Evolutionary conservation across 2,888 invertebrate genomes (phyloP).

Genomic region (Stictocephala bisonia): DNA sequence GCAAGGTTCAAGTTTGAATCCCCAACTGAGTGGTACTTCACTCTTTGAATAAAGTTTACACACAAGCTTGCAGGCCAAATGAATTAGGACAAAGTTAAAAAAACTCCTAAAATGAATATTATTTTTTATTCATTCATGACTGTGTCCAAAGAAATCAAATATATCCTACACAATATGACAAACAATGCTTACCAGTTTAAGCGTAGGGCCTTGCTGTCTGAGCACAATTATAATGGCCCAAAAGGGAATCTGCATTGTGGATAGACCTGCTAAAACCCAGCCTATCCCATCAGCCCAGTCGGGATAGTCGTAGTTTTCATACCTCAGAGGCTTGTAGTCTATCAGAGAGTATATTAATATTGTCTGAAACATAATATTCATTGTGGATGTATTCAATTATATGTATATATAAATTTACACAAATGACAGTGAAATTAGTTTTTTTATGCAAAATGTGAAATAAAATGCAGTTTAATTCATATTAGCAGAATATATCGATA

Average conservation of each 20-base stretch:
- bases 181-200: constrained; percentile 52
- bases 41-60: no score
- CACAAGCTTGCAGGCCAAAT: no score
- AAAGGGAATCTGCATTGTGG: constrained; percentile 61
- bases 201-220: constrained; percentile 58
- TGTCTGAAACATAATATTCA: constrained; percentile 58
- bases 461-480: no score
- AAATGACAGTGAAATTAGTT: no score
- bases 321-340: constrained; percentile 61
- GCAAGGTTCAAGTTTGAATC: no score
- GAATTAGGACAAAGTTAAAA: no score
- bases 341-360: constrained; percentile 63
- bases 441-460: no score
- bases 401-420: no score
- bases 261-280: constrained; percentile 61
- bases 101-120: no score
- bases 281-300: constrained; percentile 62
- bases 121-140: no score
- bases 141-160: background rate
- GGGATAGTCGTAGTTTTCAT: constrained; percentile 61
- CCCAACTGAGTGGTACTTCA: background rate
- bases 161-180: background rate
- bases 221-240: constrained; percentile 60
- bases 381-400: no score
- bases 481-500: no score